Base-by-base conservation (phyloP, 2,113 vertebrate species). In the Siniperca knerii region DNA sequence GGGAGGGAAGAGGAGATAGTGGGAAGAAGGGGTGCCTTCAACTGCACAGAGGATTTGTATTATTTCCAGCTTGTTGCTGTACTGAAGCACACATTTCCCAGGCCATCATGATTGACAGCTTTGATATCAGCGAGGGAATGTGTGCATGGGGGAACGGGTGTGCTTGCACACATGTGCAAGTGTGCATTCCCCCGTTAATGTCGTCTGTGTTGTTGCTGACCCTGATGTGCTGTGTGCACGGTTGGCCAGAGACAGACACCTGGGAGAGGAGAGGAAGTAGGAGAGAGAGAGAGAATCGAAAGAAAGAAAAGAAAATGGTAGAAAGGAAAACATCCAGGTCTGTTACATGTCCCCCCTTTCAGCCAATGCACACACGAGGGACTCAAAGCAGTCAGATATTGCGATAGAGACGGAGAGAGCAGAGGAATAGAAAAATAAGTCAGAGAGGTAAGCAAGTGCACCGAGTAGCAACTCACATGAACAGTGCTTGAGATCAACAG, bases 391-490 rank as follows among this genome's bases (percentile, higher is more conserved):
- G 70, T 68, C 73, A 29, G 70, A 73, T 79, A 74, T n/a, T 60
- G 83, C 20, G 40, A 58, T 42, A 37, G 37, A 75, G 75, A 81
- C 6, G 15, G 60, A 25, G 61, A 42, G 70, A 88, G 52, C 18
- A 74, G 68, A 81, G 68, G 25, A 58, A 21, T 35, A 9, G 46
- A 52, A 71, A 74, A 95, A 44, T 23, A 75, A 83, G 35, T 58
- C 91, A 93, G 68, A 93, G 93, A 94, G 77, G 33, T 92, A 92
- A 94, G 88, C 79, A 79, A 93, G 82, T 90, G 93, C 88, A 91
- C 79, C 68, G 72, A 9, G 75, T 80, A 23, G 68, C 29, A 48
- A 23, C 54, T 87, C 92, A 82, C 69, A 64, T 85, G 58, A 70
- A 21, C 9, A 21, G 25, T 50, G 33, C 71, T 58, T 79, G 79